phyloP scores from a whole-genome alignment of 2,797 vertebrate genomes.

The Fundulus diaphanus region DNA sequence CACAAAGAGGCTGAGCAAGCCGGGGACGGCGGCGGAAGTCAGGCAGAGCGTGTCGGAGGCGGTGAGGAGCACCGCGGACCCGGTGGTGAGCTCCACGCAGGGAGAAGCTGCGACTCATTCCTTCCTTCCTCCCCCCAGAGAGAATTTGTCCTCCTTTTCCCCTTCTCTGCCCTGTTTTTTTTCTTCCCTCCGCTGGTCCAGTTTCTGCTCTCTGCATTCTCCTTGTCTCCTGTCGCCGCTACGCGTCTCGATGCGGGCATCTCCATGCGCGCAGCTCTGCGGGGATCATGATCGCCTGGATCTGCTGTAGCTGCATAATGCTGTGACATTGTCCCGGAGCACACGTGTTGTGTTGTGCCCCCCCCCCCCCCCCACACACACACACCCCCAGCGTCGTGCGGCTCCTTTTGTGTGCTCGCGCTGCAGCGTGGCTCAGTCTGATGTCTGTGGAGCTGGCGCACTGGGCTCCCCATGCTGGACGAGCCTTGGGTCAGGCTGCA shows the following conservation, averaged over 20 bases:
- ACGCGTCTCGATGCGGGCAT: background rate
- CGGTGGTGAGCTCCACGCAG: conserved; percentile 83
- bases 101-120: conserved; percentile 9
- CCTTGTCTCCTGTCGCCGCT: background rate
- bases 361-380: background rate
- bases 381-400: no score
- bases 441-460: background rate
- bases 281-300: background rate
- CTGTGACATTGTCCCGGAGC: conserved; percentile 31
- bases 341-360: conserved; percentile 21
- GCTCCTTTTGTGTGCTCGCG: conserved; percentile 73
- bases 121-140: background rate
- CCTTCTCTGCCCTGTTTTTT: no score
- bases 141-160: background rate
- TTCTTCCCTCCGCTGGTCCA: background rate
- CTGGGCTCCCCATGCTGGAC: background rate
- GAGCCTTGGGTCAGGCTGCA: background rate
- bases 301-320: background rate
- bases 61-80: conserved; percentile 86
- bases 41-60: conserved; percentile 95
- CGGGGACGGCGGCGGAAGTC: conserved; percentile 94
- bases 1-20: conserved; percentile 95
- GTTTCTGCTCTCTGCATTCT: no score
- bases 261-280: no score
- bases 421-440: conserved; percentile 58